Evolutionary conservation across 2,888 invertebrate species (phyloP).

Genomic region (Liopterus haemorrhoidalis): DNA sequence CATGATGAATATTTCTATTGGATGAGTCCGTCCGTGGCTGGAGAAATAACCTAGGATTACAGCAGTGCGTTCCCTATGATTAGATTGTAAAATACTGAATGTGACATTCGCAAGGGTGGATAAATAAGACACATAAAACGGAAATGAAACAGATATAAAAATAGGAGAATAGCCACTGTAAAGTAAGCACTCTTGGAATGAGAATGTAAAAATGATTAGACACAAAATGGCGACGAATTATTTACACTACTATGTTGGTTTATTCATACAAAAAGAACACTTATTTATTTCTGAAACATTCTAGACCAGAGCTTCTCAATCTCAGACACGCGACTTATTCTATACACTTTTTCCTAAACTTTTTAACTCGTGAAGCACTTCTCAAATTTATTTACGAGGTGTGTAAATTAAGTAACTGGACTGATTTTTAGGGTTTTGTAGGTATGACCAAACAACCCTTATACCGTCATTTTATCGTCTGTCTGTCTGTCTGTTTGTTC

Average conservation of each 20-base stretch:
- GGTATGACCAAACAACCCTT: no score
- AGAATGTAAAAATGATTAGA: conserved; percentile 5
- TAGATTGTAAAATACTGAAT: conserved; percentile 52
- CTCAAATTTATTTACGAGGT: no score
- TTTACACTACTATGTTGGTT: not conserved
- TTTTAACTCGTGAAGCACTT: no score
- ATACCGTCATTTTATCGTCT: no score
- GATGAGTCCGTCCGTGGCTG: conserved; percentile 43
- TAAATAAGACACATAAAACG: conserved; percentile 50
- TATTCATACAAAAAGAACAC: no score
- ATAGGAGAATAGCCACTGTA: conserved; percentile 45
- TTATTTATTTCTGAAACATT: no score
- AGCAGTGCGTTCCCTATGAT: conserved; percentile 50
- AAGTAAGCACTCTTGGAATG: conserved; percentile 30
- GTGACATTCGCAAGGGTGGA: conserved; percentile 50
- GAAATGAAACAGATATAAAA: conserved; percentile 49
- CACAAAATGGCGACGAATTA: not conserved
- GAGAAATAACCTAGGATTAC: conserved; percentile 50
- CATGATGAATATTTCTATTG: conserved; percentile 29
- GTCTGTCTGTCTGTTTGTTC: no score
- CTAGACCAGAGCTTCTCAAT: no score
- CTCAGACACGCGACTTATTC: no score
- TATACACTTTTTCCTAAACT: no score
- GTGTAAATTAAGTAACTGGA: no score
- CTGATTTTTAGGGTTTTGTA: no score